A percentile compares a stretch with the other conserved stretches of the same genome.
phyloP scores from a whole-genome alignment of 2,888 invertebrate species.

The Limenitis camilla region DNA sequence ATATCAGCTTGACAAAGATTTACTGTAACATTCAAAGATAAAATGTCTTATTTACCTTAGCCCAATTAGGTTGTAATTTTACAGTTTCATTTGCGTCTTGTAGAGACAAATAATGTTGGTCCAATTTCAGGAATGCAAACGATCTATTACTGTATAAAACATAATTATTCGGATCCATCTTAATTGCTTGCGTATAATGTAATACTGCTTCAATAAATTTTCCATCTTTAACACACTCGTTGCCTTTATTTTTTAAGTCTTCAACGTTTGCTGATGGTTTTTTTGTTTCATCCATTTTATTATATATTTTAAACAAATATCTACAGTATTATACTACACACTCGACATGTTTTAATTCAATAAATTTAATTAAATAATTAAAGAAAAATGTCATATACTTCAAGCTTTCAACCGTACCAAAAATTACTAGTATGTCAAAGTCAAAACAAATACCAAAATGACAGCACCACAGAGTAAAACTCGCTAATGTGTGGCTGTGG shows the following conservation, averaged over 20 bases:
- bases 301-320: background rate
- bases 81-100: constrained; percentile 87
- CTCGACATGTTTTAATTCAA: background rate
- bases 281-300: constrained; percentile 52
- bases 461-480: too few species aligned
- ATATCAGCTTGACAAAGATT: too few species aligned
- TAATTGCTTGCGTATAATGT: constrained; percentile 86
- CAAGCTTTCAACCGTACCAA: too few species aligned
- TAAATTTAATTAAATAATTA: constrained; percentile 2
- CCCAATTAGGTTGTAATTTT: constrained; percentile 83
- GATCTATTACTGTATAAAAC: constrained; percentile 87
- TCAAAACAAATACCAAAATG: too few species aligned
- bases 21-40: background rate
- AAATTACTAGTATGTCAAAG: too few species aligned
- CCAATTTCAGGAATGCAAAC: constrained; percentile 83
- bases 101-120: constrained; percentile 83
- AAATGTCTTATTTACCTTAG: constrained; percentile 74
- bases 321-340: background rate
- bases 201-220: constrained; percentile 85
- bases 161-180: constrained; percentile 80
- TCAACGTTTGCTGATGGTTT: constrained; percentile 60
- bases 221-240: constrained; percentile 81
- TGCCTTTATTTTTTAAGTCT: constrained; percentile 82
- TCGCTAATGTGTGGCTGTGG: too few species aligned
- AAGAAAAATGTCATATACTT: too few species aligned